Percentiles rank a stretch among this genome's conserved stretches.
Evolutionary conservation across 1,140 invertebrate genomes (phyloP).

Genomic region (Caerostris darwini): DNA sequence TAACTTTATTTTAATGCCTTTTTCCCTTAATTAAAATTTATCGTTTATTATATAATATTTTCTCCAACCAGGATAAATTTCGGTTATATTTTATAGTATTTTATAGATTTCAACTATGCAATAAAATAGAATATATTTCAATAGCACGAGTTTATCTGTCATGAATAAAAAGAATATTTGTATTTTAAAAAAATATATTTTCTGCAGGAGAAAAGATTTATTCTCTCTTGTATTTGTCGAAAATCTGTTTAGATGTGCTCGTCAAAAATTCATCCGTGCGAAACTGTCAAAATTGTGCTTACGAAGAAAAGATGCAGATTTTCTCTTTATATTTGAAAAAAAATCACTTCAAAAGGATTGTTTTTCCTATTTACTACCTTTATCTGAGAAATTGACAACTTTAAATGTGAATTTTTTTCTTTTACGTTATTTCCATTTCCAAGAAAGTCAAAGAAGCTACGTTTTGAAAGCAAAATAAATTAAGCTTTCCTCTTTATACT

Average conservation of each 20-base stretch:
- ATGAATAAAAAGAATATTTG: not conserved
- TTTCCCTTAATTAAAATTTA: too few species aligned
- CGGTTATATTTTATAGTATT: too few species aligned
- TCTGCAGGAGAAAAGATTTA: not conserved
- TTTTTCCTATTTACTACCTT: not conserved
- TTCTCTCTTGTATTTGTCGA: not conserved
- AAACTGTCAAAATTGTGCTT: not conserved
- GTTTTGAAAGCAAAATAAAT: not conserved
- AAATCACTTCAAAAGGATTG: not conserved
- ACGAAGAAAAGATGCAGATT: not conserved
- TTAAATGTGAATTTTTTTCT: not conserved
- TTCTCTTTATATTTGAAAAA: not conserved
- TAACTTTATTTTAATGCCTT: too few species aligned
- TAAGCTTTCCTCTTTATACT: too few species aligned
- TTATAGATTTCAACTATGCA: too few species aligned
- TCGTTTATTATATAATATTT: too few species aligned
- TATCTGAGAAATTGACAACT: not conserved
- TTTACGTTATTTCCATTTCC: not conserved
- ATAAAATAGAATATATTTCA: too few species aligned
- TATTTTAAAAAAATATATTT: too few species aligned
- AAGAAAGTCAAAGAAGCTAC: not conserved
- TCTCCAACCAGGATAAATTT: too few species aligned
- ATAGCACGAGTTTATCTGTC: too few species aligned
- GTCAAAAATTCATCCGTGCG: not conserved
- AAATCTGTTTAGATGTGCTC: not conserved